Conservation (phyloP, 2,113 vertebrate species). For the Nymphicus hollandicus region DNA sequence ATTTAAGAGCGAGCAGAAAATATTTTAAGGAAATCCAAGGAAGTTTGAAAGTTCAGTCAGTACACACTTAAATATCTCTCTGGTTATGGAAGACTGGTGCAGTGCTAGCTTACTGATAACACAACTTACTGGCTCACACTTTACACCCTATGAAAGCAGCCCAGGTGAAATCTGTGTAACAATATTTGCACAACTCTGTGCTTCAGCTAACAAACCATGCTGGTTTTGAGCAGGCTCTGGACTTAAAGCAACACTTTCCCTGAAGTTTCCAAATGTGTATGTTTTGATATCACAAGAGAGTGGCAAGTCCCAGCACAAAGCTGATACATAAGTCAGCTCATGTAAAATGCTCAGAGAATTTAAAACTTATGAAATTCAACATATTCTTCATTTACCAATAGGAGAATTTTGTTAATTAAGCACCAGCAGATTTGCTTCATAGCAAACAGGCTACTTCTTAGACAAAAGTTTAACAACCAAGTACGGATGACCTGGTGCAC, state of each 20-base stretch:
- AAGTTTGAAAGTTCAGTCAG: neutral
- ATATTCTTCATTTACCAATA: neutral
- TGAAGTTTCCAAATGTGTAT: neutral
- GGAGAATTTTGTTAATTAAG: neutral
- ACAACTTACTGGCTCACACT: neutral
- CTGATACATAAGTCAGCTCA: neutral
- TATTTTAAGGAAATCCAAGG: neutral
- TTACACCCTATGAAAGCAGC: neutral
- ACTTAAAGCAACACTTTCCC: neutral
- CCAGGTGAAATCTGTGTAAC: neutral
- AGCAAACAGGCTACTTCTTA: neutral
- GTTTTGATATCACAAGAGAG: neutral
- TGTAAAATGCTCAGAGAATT: neutral
- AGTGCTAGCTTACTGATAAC: neutral
- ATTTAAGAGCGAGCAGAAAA: neutral
- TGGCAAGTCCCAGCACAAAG: neutral
- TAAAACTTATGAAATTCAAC: neutral
- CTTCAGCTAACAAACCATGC: neutral
- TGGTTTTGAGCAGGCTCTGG: neutral
- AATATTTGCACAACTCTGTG: fast-evolving
- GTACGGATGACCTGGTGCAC: neutral
- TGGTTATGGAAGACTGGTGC: neutral
- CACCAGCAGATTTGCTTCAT: neutral
- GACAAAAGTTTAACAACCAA: neutral
- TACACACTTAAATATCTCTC: neutral